Base-by-base conservation (phyloP, 2,797 vertebrate genomes). In the Enteromius fasciolatus region DNA sequence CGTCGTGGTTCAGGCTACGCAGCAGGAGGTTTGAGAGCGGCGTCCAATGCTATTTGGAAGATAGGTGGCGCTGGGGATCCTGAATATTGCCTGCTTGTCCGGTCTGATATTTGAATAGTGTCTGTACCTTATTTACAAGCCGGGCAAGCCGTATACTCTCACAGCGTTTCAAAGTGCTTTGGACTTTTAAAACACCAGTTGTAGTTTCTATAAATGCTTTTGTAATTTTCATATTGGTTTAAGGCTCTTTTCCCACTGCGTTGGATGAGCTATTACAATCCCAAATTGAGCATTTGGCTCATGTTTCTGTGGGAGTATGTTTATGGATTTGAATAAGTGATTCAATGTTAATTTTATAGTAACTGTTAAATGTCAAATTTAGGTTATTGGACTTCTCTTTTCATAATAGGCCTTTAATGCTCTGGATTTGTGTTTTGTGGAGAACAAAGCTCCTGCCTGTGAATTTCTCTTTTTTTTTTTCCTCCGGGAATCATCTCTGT, bases 51-150 rank as follows among this genome's bases (percentile, higher is more conserved):
- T 31, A 17, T 76, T 68, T 68, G 85, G 73, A 81, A 84, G 79
- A 86, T 88, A 89, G 89, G 85, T 85, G 88, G 89, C 82, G 86
- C 89, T 88, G 75, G 36, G 41, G 28, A 59, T 88, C 85, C 81
- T 66, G 20, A 52, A 48, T 87, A 61, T 63, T 14, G 48, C 50
- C 54, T 72, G 78, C 33, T 69, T 81, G 46, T 70, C 72, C 6
- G 10, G 46, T 84, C 52, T 7, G 31, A 81, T 76, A 63, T 83
- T 17, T 7, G 76, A 72, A 63, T 39, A 36, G 48, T 54, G 76
- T 69, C 84, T 77, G 76, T 77, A 76, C 54, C 72, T 78, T 59
- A 73, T 88, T 86, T 87, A 78, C 69, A 48, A 52, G 64, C 61
- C n/a, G 66, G 69, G 80, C 76, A 66, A 70, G 36, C 41, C 11